Conservation (phyloP, 2,888 invertebrate genomes). For the Nymphalis c-album region DNA sequence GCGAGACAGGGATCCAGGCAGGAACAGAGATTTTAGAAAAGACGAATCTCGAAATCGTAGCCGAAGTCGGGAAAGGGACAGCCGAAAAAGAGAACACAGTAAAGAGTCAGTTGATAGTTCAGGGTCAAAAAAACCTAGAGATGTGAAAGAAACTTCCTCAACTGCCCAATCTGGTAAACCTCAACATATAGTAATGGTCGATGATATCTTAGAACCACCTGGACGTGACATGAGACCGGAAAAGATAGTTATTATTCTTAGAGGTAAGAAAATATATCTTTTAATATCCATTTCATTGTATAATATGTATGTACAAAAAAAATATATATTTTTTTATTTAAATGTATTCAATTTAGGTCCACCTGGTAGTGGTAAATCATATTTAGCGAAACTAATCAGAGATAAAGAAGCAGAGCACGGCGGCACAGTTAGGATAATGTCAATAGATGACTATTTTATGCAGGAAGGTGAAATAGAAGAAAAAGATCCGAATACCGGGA, state of each 20-base stretch:
- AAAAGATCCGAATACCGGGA: constrained; percentile 86
- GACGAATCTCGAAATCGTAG: constrained; percentile 52
- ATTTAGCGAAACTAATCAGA: constrained; percentile 93
- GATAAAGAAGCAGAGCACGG: constrained; percentile 91
- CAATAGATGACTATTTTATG: constrained; percentile 97
- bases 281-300: neutral
- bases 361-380: constrained; percentile 97
- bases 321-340: no score
- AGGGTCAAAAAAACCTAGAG: constrained; percentile 53
- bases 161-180: constrained; percentile 37
- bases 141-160: constrained; percentile 30
- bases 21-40: constrained; percentile 51
- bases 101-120: constrained; percentile 50
- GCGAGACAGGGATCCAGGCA: constrained; percentile 51
- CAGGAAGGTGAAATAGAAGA: constrained; percentile 89
- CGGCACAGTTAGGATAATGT: constrained; percentile 94
- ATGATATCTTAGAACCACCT: constrained; percentile 91
- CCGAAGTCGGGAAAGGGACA: constrained; percentile 62
- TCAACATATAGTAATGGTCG: constrained; percentile 83
- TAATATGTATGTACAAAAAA: no score
- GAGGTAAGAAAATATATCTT: constrained; percentile 75
- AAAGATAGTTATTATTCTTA: constrained; percentile 91
- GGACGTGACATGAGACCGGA: constrained; percentile 90
- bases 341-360: constrained; percentile 77
- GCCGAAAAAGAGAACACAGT: constrained; percentile 63